These are phyloP conservation scores for Cyprinella venusta DNA, from an alignment of 2,797 vertebrate genomes.

Conservation along the genomic window DNA sequence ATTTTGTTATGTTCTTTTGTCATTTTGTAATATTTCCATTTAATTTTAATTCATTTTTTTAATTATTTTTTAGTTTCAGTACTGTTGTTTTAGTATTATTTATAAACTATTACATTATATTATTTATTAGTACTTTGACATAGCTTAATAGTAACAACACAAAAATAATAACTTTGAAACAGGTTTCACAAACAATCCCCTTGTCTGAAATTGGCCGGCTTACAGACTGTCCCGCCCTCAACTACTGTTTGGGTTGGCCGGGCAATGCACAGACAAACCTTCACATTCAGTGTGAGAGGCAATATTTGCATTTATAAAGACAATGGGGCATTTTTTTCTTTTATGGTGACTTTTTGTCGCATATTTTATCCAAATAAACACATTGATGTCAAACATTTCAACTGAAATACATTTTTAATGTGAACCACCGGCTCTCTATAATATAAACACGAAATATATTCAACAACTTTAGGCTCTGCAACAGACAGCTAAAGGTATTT, in stretches of 20 bases:
- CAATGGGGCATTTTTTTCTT: not conserved
- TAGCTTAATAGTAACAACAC: not conserved
- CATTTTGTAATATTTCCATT: too few relatives aligned
- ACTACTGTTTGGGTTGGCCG: not conserved
- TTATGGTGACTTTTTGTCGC: not conserved
- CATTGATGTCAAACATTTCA: not conserved
- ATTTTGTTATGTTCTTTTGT: too few relatives aligned
- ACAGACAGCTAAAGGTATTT: not conserved
- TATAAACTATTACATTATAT: not conserved
- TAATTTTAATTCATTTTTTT: not conserved
- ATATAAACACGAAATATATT: not conserved
- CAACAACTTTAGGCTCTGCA: not conserved
- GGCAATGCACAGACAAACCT: not conserved
- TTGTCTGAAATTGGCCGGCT: not conserved
- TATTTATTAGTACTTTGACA: not conserved
- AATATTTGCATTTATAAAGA: not conserved
- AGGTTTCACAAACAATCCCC: not conserved
- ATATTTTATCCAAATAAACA: not conserved
- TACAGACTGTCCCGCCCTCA: not conserved
- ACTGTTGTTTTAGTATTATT: not conserved
- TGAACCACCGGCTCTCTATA: not conserved
- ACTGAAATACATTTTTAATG: not conserved
- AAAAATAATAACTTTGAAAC: not conserved
- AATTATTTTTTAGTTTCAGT: not conserved
- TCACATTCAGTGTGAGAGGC: not conserved